Percentiles rank a stretch among this genome's conserved stretches.
phyloP scores from a whole-genome alignment of 2,113 vertebrate species.

The Picathartes gymnocephalus region DNA sequence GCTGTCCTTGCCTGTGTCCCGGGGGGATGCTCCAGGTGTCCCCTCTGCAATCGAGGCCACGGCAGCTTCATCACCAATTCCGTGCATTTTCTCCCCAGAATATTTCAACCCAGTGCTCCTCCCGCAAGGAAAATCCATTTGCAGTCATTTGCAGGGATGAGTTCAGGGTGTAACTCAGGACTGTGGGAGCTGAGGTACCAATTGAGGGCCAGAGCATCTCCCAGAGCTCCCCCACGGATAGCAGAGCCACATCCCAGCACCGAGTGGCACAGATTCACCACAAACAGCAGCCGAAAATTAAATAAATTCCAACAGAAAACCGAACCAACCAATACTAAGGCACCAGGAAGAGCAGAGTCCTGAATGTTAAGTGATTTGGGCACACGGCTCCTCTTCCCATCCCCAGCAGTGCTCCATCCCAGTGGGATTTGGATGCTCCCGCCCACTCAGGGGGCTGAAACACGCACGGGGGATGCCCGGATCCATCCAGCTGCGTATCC shows the following conservation, averaged over 20 bases:
- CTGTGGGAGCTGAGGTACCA: background rate
- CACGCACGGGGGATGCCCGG: rapidly evolving
- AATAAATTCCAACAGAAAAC: background rate
- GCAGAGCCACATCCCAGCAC: background rate
- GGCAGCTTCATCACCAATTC: background rate
- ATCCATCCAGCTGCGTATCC: background rate
- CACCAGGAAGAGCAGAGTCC: background rate
- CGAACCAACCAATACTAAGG: rapidly evolving
- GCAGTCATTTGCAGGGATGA: background rate
- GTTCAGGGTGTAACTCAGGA: background rate
- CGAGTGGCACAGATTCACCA: background rate
- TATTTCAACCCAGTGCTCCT: background rate
- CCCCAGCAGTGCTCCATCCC: background rate
- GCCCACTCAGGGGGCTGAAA: background rate
- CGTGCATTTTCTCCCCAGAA: rapidly evolving
- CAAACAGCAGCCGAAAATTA: background rate
- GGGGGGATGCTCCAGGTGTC: background rate
- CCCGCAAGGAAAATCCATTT: background rate
- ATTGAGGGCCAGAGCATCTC: background rate
- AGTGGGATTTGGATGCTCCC: background rate
- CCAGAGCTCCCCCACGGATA: rapidly evolving
- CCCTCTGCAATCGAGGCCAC: background rate
- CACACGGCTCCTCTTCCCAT: background rate
- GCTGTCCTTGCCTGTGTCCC: background rate
- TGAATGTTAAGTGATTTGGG: background rate